Percentiles rank a stretch among this genome's conserved stretches.
Evolutionary conservation across 2,797 vertebrate genomes (phyloP).

Genomic region (Erpetoichthys calabaricus): DNA sequence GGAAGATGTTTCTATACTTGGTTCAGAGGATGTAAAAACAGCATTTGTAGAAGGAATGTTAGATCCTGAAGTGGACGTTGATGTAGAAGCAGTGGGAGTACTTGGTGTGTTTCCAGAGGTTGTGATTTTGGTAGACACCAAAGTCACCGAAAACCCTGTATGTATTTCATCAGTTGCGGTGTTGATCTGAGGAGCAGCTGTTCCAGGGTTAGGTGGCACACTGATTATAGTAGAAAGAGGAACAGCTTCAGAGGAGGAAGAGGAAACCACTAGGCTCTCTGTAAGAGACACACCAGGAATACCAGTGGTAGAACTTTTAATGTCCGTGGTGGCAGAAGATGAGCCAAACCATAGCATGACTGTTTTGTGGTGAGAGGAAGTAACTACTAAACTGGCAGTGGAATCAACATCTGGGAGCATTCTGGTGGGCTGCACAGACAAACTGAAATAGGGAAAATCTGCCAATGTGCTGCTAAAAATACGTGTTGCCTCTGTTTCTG

Average conservation of each 20-base stretch:
- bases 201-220: slow-evolving; percentile 16
- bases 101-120: slow-evolving; percentile 6
- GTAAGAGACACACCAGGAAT: slow-evolving; percentile 4
- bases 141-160: too few relatives aligned
- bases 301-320: slow-evolving; percentile 11
- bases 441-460: slow-evolving; percentile 17
- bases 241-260: slow-evolving; percentile 16
- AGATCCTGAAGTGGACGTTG: slow-evolving; percentile 17
- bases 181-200: not conserved
- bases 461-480: slow-evolving; percentile 23
- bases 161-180: slow-evolving; percentile 10
- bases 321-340: slow-evolving; percentile 12
- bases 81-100: slow-evolving; percentile 27
- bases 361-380: slow-evolving; percentile 18
- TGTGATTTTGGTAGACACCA: slow-evolving; percentile 21
- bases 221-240: not conserved
- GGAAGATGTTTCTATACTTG: too few relatives aligned
- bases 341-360: slow-evolving; percentile 14
- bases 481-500: slow-evolving; percentile 11
- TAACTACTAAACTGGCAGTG: slow-evolving; percentile 11
- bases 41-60: too few relatives aligned
- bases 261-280: not conserved
- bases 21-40: too few relatives aligned
- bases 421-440: slow-evolving; percentile 13
- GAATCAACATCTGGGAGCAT: slow-evolving; percentile 20